Evolutionary conservation across 2,888 invertebrate species (phyloP).

Genomic region (Pilophorus perplexus): DNA sequence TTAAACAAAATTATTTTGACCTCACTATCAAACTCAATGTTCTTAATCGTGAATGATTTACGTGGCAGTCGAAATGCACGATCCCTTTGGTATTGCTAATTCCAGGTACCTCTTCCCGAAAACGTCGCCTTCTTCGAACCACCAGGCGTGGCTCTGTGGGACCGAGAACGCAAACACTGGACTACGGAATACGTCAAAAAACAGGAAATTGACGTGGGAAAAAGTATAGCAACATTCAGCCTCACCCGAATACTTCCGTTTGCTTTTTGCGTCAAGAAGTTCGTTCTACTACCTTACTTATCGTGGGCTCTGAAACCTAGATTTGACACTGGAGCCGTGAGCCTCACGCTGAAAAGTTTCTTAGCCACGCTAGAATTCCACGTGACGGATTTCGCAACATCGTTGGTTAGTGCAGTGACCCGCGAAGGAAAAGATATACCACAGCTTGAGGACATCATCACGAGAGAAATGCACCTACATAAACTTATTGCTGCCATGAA

Average conservation of each 20-base stretch:
- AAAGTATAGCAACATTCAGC: constrained; percentile 54
- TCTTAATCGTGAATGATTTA: too few relatives aligned
- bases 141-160: constrained; percentile 70
- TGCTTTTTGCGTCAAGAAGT: constrained; percentile 6
- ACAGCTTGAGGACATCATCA: constrained; percentile 9
- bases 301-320: constrained; percentile 8
- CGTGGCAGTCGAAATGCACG: too few relatives aligned
- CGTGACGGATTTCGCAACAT: too few relatives aligned
- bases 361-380: too few relatives aligned
- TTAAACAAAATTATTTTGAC: too few relatives aligned
- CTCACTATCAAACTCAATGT: too few relatives aligned
- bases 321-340: neutral
- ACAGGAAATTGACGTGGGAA: constrained; percentile 79
- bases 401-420: too few relatives aligned
- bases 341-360: too few relatives aligned
- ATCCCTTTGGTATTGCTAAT: too few relatives aligned
- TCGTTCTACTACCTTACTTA: neutral
- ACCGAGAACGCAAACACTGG: constrained; percentile 60
- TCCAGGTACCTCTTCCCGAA: too few relatives aligned
- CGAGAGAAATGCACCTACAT: constrained; percentile 47
- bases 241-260: neutral
- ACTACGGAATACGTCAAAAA: constrained; percentile 71
- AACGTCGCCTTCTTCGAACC: neutral
- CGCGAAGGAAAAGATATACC: too few relatives aligned
- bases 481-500: constrained; percentile 60